Evolutionary conservation across 2,888 invertebrate species (phyloP).

Genomic region (Himalopsyche anomala): DNA sequence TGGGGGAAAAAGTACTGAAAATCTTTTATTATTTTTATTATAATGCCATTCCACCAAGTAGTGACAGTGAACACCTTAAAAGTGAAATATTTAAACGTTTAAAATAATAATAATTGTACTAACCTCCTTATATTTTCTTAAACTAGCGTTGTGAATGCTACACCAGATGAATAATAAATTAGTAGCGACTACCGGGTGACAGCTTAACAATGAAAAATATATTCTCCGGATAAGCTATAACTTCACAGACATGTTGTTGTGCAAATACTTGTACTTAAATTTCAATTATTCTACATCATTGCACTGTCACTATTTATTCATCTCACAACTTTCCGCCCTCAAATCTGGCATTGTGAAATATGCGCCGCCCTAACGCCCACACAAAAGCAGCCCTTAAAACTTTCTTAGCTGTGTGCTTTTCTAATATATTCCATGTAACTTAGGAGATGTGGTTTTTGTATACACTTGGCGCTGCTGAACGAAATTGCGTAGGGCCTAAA

Average conservation of each 20-base stretch:
- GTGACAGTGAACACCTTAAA: too few species aligned
- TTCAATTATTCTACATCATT: slow-evolving; percentile 11
- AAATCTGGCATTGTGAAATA: slow-evolving; percentile 31
- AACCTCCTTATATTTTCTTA: too few species aligned
- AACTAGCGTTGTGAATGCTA: too few species aligned
- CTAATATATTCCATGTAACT: slow-evolving; percentile 30
- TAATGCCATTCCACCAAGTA: too few species aligned
- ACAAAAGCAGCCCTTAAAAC: slow-evolving; percentile 31
- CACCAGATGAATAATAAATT: too few species aligned
- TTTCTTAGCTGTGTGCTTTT: slow-evolving; percentile 34
- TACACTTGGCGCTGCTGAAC: slow-evolving; percentile 1
- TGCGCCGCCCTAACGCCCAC: slow-evolving; percentile 9
- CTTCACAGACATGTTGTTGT: background rate
- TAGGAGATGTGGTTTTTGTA: slow-evolving; percentile 34
- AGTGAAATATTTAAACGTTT: too few species aligned
- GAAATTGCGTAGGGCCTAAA: slow-evolving; percentile 26
- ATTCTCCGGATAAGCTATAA: too few species aligned
- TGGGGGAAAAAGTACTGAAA: too few species aligned
- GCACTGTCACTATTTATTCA: slow-evolving; percentile 26
- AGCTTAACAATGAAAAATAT: too few species aligned
- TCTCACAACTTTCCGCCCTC: background rate
- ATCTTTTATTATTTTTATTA: too few species aligned
- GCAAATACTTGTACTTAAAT: background rate
- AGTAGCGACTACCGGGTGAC: too few species aligned
- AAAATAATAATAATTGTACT: too few species aligned